Evolutionary conservation across 2,888 invertebrate genomes (phyloP), one percentile per base, ranked within the genome.

Genomic region (Theristus sp.): DNA sequence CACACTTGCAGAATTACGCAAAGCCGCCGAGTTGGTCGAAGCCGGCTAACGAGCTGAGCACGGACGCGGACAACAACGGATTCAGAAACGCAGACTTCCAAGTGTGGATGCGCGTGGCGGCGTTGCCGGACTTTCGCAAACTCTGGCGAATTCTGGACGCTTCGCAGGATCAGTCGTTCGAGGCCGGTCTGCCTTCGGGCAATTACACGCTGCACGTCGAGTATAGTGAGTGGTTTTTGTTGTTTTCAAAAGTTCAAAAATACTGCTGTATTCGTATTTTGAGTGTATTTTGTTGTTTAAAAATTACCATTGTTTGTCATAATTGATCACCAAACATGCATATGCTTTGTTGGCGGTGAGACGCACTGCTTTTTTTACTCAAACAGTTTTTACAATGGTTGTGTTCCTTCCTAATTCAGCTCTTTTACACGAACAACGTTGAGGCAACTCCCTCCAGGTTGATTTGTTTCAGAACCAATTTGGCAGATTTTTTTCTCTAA

Each of bases 101-200:
- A 70, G 94, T 98, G 2, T 98, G 98, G 98, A 99, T 98, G 98
- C 82, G 96, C 64, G 94, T 94, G 0, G 93, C 98, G 0, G 96
- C 98, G 0, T 78, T 98, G 68, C 94, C 96, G 0, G 89, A 86
- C 52, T 98, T 98, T 78, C 22, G 66, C 31, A 98, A 98, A 77
- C 77, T 93, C 54, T 93, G 94, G 77, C 82, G 94, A 0, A 82
- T 87, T 61, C 82, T 96, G 2, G 81, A 91, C 74, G 88, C 89
- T 75, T 75, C 56, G 2, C 17, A 6, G 38, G 17, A 38, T 17
- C 17, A 38, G 13, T 46, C 13, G 46, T 25, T 17, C 25, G 22
- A 52, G 22, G n/a, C 10, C n/a, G 52, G 52, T n/a, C 22, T 55
- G 28, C 6, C 28, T 2, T 6, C 25, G 6, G 55, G 28, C 3